Evolutionary conservation across 2,888 invertebrate genomes (phyloP).

Genomic region (Heteromyza rotundicornis): DNA sequence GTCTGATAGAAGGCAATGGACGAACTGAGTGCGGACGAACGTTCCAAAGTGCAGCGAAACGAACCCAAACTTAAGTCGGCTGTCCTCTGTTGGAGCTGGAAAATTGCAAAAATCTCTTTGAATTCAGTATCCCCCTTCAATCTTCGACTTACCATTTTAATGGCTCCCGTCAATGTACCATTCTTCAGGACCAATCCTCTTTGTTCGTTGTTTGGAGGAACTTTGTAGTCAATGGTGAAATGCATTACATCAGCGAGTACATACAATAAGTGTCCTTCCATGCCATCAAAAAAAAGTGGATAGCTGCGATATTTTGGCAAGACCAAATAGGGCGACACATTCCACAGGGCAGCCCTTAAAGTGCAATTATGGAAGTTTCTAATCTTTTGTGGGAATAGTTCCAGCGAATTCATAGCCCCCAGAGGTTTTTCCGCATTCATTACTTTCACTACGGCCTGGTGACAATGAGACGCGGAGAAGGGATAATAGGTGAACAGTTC

Average conservation of each 20-base stretch:
- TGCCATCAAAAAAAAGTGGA: slow-evolving; percentile 36
- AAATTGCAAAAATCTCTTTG: neutral
- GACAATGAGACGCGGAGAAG: slow-evolving; percentile 33
- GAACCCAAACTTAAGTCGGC: slow-evolving; percentile 39
- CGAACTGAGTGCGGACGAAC: slow-evolving; percentile 29
- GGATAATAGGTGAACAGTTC: slow-evolving; percentile 48
- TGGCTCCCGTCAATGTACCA: slow-evolving; percentile 51
- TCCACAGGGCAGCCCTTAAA: slow-evolving; percentile 31
- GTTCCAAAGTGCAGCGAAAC: slow-evolving; percentile 33
- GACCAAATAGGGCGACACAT: slow-evolving; percentile 39
- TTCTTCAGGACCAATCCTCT: slow-evolving; percentile 46
- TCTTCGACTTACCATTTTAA: slow-evolving; percentile 45
- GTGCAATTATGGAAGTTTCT: slow-evolving; percentile 44
- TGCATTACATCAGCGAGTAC: slow-evolving; percentile 52
- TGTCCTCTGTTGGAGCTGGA: slow-evolving; percentile 31
- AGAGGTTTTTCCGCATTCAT: slow-evolving; percentile 38
- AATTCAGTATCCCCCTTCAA: no score
- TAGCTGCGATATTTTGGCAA: slow-evolving; percentile 9
- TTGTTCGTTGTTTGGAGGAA: slow-evolving; percentile 20
- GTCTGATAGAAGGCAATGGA: slow-evolving; percentile 35
- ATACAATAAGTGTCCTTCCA: slow-evolving; percentile 50
- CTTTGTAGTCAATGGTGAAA: slow-evolving; percentile 44
- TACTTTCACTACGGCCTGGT: slow-evolving; percentile 28
- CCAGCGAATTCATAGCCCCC: slow-evolving; percentile 31
- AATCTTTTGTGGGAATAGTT: slow-evolving; percentile 43